A percentile compares a stretch with the other conserved stretches of the same genome.
These are phyloP conservation scores for Clanis bilineata DNA, from an alignment of 2,888 invertebrate genomes.

Conservation along the genomic window DNA sequence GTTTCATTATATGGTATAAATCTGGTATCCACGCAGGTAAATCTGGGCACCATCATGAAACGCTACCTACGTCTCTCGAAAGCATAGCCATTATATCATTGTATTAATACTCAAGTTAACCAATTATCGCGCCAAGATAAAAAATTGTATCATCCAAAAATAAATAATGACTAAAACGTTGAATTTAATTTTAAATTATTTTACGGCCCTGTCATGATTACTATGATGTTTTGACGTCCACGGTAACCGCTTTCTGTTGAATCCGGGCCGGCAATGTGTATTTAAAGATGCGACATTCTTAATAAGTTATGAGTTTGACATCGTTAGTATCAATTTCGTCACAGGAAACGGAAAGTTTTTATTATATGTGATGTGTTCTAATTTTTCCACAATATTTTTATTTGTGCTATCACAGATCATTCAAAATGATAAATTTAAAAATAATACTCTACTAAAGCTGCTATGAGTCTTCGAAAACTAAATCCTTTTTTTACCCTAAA, in stretches of 20 bases:
- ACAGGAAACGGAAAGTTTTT: slow-evolving; percentile 1
- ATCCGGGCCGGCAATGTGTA: neutral
- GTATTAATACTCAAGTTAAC: too few species aligned
- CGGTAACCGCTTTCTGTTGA: neutral
- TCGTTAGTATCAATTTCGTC: neutral
- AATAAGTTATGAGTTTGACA: slow-evolving; percentile 7
- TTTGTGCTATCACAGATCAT: too few species aligned
- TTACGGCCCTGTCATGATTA: neutral
- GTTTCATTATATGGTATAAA: too few species aligned
- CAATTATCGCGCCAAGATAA: too few species aligned
- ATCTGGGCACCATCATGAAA: too few species aligned
- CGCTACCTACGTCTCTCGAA: too few species aligned
- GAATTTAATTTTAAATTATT: neutral
- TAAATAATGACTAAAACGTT: neutral
- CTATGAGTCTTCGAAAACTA: too few species aligned
- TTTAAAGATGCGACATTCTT: neutral
- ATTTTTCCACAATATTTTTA: neutral
- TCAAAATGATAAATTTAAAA: too few species aligned
- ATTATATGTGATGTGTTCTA: neutral
- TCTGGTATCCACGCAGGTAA: too few species aligned
- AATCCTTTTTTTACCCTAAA: too few species aligned
- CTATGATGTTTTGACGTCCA: neutral
- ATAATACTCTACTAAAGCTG: too few species aligned
- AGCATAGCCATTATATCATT: too few species aligned
- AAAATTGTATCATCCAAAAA: neutral